Percentiles rank a stretch among this genome's conserved stretches.
Conservation (phyloP, 2,888 invertebrate species). For the Tenodera sinensis region DNA sequence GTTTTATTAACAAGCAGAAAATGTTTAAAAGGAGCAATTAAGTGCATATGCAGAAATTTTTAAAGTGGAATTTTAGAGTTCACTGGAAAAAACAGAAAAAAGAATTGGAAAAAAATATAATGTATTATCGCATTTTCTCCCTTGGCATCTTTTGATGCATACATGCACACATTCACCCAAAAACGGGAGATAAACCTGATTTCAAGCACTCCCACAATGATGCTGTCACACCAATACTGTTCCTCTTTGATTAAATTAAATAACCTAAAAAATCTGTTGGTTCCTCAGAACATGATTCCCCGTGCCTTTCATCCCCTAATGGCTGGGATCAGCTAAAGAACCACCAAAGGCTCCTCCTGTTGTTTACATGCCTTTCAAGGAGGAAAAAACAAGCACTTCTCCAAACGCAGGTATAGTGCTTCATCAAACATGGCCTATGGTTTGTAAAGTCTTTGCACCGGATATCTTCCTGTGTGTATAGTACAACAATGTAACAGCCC, state of each 20-base stretch:
- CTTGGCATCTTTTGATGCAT: not conserved
- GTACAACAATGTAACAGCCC: not conserved
- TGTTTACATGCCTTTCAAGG: not conserved
- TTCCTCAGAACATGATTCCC: not conserved
- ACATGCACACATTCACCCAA: not conserved
- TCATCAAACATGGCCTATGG: constrained; percentile 1
- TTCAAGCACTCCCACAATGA: not conserved
- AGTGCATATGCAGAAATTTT: not conserved
- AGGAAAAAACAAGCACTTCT: not conserved
- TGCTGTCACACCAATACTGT: constrained; percentile 2
- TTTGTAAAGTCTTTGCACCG: constrained; percentile 6
- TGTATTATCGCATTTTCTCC: not conserved
- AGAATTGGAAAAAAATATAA: not conserved
- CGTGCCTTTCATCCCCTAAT: not conserved
- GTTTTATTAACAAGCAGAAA: constrained; percentile 3
- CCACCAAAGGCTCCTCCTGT: not conserved
- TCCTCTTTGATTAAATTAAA: constrained; percentile 12
- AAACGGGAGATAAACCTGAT: not conserved
- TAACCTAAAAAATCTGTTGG: not conserved
- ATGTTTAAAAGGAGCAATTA: not conserved
- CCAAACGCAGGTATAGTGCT: not conserved
- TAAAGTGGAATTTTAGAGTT: not conserved
- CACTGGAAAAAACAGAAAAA: not conserved
- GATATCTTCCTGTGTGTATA: not conserved
- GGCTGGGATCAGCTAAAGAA: not conserved